phyloP scores from a whole-genome alignment of 1,140 invertebrate species.

The Sycophila sp. region DNA sequence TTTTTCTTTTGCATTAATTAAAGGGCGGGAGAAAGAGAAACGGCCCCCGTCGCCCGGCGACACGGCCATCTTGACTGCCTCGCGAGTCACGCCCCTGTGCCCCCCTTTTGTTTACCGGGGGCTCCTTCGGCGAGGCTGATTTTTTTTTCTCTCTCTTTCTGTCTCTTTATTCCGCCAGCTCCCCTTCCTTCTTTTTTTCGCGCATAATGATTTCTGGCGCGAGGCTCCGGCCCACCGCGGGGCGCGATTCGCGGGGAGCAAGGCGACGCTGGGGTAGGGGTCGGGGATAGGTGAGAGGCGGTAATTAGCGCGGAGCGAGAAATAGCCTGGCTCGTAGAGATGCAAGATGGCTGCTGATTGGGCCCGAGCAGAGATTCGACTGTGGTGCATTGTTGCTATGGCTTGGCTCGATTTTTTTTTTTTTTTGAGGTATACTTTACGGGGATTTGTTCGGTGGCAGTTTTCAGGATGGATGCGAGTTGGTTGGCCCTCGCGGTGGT shows the following conservation, averaged over 20 bases:
- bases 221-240: not conserved
- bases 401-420: too few species aligned
- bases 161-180: not conserved
- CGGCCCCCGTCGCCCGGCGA: conserved; percentile 31
- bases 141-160: conserved; percentile 40
- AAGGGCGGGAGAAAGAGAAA: not conserved
- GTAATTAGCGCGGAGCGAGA: too few species aligned
- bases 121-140: too few species aligned
- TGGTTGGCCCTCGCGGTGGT: too few species aligned
- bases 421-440: too few species aligned
- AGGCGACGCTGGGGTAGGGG: too few species aligned
- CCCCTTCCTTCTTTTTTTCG: not conserved
- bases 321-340: not conserved
- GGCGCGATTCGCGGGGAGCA: not conserved
- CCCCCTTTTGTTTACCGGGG: conserved; percentile 62
- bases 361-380: too few species aligned
- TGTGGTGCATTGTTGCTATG: too few species aligned
- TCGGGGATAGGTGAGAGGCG: too few species aligned
- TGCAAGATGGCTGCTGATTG: too few species aligned
- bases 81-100: conserved; percentile 61
- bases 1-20: conserved; percentile 36
- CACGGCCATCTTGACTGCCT: conserved; percentile 62
- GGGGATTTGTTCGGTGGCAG: too few species aligned
- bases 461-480: too few species aligned
- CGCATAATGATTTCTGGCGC: conserved; percentile 17